Base-by-base conservation (phyloP, 2,113 vertebrate species). In the Euleptes europaea region DNA sequence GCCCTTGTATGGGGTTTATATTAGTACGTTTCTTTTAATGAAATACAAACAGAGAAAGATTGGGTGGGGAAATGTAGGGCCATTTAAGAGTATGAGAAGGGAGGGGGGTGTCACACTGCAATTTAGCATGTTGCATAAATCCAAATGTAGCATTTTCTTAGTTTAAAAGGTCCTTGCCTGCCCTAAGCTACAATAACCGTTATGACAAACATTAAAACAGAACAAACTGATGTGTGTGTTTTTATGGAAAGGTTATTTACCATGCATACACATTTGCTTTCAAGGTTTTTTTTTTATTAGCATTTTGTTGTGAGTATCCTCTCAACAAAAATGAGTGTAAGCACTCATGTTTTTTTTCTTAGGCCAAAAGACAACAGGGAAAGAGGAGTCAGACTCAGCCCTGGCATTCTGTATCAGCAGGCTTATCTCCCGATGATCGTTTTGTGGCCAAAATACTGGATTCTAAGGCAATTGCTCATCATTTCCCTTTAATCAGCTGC, bases 341-440 rank as follows among this genome's bases (percentile, higher is more conserved):
- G 86, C 89, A 89, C 91, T 89, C 86, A n/a, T n/a, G n/a, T n/a
- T 88, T 93, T 92, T 85, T 86, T 88, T 90, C 92, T 89, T 91
- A 88, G 80, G 91, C 88, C 86, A 89, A 83, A 88, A 83, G 84
- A 92, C 88, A 90, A 90, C 91, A 83, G 74, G 66, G 88, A 93
- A 84, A 83, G 77, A 70, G 82, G 82, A 90, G 71, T 84, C 88
- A 93, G 92, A 93, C 86, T 76, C 79, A 80, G 86, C 63, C 49
- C 86, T 80, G 70, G 86, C 82, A 93, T 88, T 92, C 81, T 80
- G 54, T 76, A 80, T 5, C 40, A 90, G 85, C 83, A 91, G 86
- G 86, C 90, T 87, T 81, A 83, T 89, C 89, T 83, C 84, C 75
- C 40, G 78, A 86, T 86, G 83, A 92, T 89, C 60, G 80, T 83